These are phyloP conservation scores for Myioborus miniatus DNA, from an alignment of 2,797 vertebrate genomes.

Conservation along the genomic window DNA sequence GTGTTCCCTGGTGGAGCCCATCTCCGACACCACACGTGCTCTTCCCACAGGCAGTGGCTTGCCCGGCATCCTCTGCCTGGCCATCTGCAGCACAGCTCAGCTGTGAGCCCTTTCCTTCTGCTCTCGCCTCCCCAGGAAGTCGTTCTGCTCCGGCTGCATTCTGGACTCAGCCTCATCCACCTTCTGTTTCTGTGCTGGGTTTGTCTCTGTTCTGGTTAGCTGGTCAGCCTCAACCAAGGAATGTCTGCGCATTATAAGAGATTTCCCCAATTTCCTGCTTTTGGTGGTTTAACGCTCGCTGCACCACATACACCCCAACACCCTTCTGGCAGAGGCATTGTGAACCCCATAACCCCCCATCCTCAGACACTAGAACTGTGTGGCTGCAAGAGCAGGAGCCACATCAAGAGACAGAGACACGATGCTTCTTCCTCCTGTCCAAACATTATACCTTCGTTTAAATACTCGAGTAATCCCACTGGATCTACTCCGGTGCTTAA, in stretches of 20 bases:
- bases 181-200: neutral
- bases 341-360: rapidly evolving
- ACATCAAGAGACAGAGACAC: rapidly evolving
- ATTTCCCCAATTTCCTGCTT: neutral
- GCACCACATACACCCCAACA: neutral
- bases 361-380: neutral
- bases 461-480: neutral
- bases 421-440: neutral
- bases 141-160: rapidly evolving
- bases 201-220: neutral
- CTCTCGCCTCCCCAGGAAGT: neutral
- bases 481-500: neutral
- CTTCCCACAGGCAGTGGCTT: neutral
- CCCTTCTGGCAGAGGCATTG: rapidly evolving
- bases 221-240: neutral
- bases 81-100: neutral
- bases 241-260: rapidly evolving
- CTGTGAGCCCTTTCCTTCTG: neutral
- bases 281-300: rapidly evolving
- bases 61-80: rapidly evolving
- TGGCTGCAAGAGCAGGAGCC: neutral
- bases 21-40: rapidly evolving
- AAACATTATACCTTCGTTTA: neutral
- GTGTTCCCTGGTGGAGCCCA: rapidly evolving
- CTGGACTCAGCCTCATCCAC: neutral